Conservation (phyloP, 1,140 invertebrate genomes). For the Philotrypesis tridentata region DNA sequence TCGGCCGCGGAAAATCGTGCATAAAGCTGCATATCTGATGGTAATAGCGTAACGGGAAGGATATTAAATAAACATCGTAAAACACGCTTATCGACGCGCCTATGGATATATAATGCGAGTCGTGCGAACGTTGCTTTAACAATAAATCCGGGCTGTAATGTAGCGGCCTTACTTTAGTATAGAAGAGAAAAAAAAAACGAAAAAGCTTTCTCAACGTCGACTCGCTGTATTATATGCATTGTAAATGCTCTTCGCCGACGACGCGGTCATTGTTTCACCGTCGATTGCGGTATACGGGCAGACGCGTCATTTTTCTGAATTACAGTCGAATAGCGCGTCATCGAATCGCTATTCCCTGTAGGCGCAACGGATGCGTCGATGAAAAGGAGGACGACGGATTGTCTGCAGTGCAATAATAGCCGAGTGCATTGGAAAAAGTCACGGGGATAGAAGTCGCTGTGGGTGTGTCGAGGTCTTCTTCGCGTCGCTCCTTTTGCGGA, state of each 20-base stretch:
- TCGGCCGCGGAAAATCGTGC: no score
- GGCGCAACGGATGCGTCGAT: not conserved
- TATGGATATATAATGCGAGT: not conserved
- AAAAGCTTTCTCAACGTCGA: no score
- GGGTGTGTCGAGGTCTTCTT: not conserved
- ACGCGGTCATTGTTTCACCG: no score
- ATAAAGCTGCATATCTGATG: no score
- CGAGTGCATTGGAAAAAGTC: not conserved
- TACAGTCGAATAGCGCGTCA: not conserved
- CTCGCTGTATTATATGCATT: no score
- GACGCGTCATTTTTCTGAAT: not conserved
- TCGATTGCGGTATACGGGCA: no score
- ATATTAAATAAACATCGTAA: not conserved
- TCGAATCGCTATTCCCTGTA: conserved; percentile 10
- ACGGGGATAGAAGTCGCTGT: not conserved
- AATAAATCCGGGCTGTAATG: no score
- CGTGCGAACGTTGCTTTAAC: no score
- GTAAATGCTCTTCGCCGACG: no score
- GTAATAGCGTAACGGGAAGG: not conserved
- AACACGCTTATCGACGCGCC: not conserved
- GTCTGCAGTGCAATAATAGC: not conserved
- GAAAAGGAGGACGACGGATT: not conserved
- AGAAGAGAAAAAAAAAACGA: no score
- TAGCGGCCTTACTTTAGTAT: no score
- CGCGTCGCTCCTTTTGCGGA: no score